A percentile compares a stretch with the other conserved stretches of the same genome.
Conservation (phyloP, 2,888 invertebrate genomes). For the Brachyptera putata region DNA sequence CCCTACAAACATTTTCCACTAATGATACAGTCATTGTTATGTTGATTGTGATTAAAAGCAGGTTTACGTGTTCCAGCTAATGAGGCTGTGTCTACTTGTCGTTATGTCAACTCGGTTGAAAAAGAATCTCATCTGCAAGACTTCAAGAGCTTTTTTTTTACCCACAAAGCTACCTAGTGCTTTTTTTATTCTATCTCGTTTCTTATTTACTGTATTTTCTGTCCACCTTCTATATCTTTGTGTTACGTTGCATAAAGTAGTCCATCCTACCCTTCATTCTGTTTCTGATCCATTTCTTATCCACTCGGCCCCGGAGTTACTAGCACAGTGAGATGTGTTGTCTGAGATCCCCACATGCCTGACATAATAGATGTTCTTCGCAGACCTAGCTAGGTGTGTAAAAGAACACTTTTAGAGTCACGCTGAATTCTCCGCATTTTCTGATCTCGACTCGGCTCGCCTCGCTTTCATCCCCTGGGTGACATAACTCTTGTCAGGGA, state of each 20-base stretch:
- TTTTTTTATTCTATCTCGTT: conserved; percentile 8
- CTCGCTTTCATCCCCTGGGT: conserved; percentile 22
- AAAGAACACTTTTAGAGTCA: conserved; percentile 17
- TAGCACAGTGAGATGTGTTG: too few relatives aligned
- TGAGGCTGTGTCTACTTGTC: background rate
- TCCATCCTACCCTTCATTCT: conserved; percentile 14
- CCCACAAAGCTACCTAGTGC: background rate
- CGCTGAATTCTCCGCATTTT: conserved; percentile 24
- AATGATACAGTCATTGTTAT: background rate
- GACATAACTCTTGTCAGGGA: conserved; percentile 29
- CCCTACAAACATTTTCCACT: too few relatives aligned
- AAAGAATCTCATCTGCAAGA: too few relatives aligned
- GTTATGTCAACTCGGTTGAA: background rate
- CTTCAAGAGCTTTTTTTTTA: too few relatives aligned
- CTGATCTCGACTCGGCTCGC: conserved; percentile 23
- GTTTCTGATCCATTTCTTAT: conserved; percentile 23
- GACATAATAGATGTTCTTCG: conserved; percentile 18
- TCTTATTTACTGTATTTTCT: conserved; percentile 13
- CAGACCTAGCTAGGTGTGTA: conserved; percentile 19
- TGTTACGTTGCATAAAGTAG: conserved; percentile 1
- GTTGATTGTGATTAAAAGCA: background rate
- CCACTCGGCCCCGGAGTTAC: conserved; percentile 5
- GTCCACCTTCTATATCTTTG: background rate
- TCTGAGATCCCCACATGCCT: conserved; percentile 4
- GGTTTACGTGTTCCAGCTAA: background rate